Evolutionary conservation across 2,113 vertebrate species (phyloP).

Genomic region (Merops nubicus): DNA sequence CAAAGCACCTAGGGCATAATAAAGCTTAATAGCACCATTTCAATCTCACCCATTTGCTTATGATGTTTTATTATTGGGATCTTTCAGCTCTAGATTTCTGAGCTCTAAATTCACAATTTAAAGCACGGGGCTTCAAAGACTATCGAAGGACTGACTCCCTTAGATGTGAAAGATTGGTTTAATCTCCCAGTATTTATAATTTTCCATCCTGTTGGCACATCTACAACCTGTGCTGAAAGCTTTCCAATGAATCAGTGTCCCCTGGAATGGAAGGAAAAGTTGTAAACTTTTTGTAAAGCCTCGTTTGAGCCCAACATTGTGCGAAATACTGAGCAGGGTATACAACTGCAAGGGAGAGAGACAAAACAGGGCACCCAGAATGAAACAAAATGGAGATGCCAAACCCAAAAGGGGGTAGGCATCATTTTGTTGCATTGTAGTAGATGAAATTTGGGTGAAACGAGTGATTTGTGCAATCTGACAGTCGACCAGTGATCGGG

Average conservation of each 20-base stretch:
- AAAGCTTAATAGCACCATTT: slow-evolving; percentile 27
- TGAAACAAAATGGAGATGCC: not conserved
- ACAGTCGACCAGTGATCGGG: not conserved
- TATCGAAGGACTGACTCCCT: not conserved
- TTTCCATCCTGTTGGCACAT: not conserved
- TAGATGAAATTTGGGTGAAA: not conserved
- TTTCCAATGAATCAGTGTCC: not conserved
- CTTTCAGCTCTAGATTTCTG: not conserved
- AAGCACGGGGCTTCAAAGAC: not conserved
- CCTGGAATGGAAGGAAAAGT: not conserved
- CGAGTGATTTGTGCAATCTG: not conserved
- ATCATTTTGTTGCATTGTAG: not conserved
- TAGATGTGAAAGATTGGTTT: not conserved
- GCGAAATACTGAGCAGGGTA: not conserved
- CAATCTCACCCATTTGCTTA: slow-evolving; percentile 13
- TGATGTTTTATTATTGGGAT: not conserved
- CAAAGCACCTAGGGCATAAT: not conserved
- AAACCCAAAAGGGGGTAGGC: not conserved
- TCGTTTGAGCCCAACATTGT: not conserved
- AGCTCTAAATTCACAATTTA: not conserved
- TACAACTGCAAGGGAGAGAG: not conserved
- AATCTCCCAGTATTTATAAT: not conserved
- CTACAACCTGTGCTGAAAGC: not conserved
- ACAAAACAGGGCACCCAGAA: not conserved
- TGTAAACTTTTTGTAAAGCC: not conserved